These are phyloP conservation scores for Gymnoscopelus microlampas DNA, from an alignment of 2,797 vertebrate genomes.

Conservation along the genomic window DNA sequence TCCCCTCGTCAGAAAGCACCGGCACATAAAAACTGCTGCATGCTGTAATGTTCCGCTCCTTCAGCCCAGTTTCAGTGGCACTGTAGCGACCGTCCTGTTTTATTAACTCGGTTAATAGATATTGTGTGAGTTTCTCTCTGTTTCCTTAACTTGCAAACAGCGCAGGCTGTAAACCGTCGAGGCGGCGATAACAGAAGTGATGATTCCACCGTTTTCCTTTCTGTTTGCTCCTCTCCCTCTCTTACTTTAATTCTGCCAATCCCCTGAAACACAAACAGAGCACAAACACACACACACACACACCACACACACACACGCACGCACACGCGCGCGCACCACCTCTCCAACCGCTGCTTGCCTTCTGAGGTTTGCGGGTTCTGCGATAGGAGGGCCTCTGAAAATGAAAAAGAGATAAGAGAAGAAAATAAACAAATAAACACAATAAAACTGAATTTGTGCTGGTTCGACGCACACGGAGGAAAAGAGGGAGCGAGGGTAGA, in stretches of 20 bases:
- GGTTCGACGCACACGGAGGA: slow-evolving; percentile 74
- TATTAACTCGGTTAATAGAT: no score
- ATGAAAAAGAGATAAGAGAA: slow-evolving; percentile 80
- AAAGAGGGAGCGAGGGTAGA: slow-evolving; percentile 39
- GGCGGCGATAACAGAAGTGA: slow-evolving; percentile 78
- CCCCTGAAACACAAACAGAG: slow-evolving; percentile 60
- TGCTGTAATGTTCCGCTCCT: no score
- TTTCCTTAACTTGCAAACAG: slow-evolving; percentile 72
- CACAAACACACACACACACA: slow-evolving; percentile 17
- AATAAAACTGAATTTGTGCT: slow-evolving; percentile 81
- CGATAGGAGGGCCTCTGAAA: slow-evolving; percentile 77
- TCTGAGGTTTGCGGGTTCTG: slow-evolving; percentile 76
- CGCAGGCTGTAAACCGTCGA: slow-evolving; percentile 65
- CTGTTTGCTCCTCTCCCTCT: slow-evolving; percentile 56
- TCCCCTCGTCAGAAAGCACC: no score
- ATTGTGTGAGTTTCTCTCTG: slow-evolving; percentile 37
- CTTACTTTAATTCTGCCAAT: slow-evolving; percentile 78
- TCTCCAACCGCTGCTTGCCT: slow-evolving; percentile 72
- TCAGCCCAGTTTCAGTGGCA: no score
- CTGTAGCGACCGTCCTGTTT: no score
- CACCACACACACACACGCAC: slow-evolving; percentile 48
- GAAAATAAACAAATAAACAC: slow-evolving; percentile 83
- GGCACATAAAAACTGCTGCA: no score
- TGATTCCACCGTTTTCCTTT: slow-evolving; percentile 79
- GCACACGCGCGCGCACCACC: slow-evolving; percentile 52